phyloP scores from a whole-genome alignment of 2,113 vertebrate species.

The Oreochromis spilurus region DNA sequence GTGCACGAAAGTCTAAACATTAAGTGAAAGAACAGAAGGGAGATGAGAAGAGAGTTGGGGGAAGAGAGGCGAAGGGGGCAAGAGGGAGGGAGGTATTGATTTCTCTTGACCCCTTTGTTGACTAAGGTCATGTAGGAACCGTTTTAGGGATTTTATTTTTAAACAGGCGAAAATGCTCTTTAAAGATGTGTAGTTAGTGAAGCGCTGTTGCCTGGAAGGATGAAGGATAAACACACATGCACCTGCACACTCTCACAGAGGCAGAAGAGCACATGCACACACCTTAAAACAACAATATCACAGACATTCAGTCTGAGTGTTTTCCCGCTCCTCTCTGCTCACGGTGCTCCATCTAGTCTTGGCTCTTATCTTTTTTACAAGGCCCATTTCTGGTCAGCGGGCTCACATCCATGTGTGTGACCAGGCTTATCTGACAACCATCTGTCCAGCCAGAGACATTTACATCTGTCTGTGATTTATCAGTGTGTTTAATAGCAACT shows the following conservation, averaged over 20 bases:
- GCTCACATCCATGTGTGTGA: constrained; percentile 55
- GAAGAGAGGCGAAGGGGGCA: constrained; percentile 40
- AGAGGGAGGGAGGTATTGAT: constrained; percentile 72
- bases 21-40: constrained; percentile 41
- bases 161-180: constrained; percentile 61
- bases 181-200: constrained; percentile 46
- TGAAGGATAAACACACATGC: constrained; percentile 24
- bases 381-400: constrained; percentile 51
- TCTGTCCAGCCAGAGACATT: constrained; percentile 50
- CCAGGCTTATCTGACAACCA: constrained; percentile 58
- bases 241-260: not conserved
- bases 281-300: constrained; percentile 36
- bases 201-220: constrained; percentile 41
- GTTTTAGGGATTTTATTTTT: constrained; percentile 73
- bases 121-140: constrained; percentile 72
- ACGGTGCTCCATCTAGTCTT: constrained; percentile 2
- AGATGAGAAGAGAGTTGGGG: constrained; percentile 53
- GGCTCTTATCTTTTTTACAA: constrained; percentile 56
- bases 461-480: constrained; percentile 57
- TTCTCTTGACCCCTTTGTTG: constrained; percentile 73
- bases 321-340: constrained; percentile 2
- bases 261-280: not conserved
- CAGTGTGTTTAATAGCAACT: constrained; percentile 36
- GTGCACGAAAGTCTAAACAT: constrained; percentile 25
- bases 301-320: constrained; percentile 31